phyloP scores from a whole-genome alignment of 2,888 invertebrate genomes.

The Notocelia uddmanniana region DNA sequence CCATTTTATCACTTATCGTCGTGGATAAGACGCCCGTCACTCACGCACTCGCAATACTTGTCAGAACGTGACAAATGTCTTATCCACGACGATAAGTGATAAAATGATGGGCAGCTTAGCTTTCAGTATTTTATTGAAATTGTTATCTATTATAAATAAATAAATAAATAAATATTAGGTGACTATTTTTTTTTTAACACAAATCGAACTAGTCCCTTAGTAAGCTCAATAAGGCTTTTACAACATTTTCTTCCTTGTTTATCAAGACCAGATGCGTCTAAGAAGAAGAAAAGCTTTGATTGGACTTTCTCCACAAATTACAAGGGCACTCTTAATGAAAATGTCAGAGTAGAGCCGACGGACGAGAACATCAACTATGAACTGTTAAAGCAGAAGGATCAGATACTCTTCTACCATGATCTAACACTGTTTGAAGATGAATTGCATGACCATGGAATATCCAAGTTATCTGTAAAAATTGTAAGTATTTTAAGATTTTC shows the following conservation, averaged over 20 bases:
- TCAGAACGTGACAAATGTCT: too few relatives aligned
- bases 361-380: slow-evolving; percentile 94
- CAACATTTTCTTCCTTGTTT: slow-evolving; percentile 45
- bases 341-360: slow-evolving; percentile 87
- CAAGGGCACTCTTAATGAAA: slow-evolving; percentile 90
- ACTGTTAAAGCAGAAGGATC: slow-evolving; percentile 94
- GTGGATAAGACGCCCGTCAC: too few relatives aligned
- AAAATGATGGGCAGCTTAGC: too few relatives aligned
- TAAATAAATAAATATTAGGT: too few relatives aligned
- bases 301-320: slow-evolving; percentile 99
- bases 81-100: too few relatives aligned
- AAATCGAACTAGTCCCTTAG: too few relatives aligned
- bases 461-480: slow-evolving; percentile 96
- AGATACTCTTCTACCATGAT: slow-evolving; percentile 97
- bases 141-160: too few relatives aligned
- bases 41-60: too few relatives aligned
- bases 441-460: slow-evolving; percentile 98
- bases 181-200: too few relatives aligned
- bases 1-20: too few relatives aligned
- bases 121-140: too few relatives aligned
- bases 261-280: slow-evolving; percentile 90
- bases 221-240: background rate
- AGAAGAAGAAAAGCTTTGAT: slow-evolving; percentile 95
- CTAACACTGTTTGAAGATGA: slow-evolving; percentile 98
- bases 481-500: slow-evolving; percentile 84